A percentile compares a stretch with the other conserved stretches of the same genome.
These are phyloP conservation scores for Osmoderma eremita DNA, from an alignment of 2,888 invertebrate genomes.

Conservation along the genomic window DNA sequence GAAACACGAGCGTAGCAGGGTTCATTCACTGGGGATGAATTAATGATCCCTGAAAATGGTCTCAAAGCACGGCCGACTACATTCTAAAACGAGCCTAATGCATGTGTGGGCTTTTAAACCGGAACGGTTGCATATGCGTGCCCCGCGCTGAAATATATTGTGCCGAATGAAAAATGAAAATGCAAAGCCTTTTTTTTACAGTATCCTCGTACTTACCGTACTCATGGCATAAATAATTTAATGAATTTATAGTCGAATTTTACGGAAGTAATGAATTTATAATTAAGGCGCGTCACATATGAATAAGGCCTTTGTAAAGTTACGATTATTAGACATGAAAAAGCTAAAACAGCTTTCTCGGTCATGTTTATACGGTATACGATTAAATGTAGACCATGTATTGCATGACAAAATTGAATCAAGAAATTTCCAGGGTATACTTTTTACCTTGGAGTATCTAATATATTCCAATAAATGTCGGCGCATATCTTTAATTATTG, in stretches of 20 bases:
- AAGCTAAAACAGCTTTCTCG: not conserved
- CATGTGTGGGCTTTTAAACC: conserved; percentile 25
- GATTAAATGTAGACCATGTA: conserved; percentile 1
- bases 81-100: conserved; percentile 33
- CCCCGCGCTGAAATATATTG: not conserved
- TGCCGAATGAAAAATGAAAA: conserved; percentile 11
- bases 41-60: conserved; percentile 37
- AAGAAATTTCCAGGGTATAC: not conserved
- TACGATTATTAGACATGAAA: conserved; percentile 1
- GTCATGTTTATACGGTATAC: not conserved
- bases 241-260: conserved; percentile 23
- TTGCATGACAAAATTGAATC: conserved; percentile 11
- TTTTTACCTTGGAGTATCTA: not conserved
- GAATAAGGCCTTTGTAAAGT: not conserved
- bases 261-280: conserved; percentile 8
- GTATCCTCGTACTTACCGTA: too few relatives aligned
- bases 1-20: conserved; percentile 20
- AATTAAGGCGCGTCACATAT: conserved; percentile 12
- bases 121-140: conserved; percentile 12
- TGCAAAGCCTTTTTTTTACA: conserved; percentile 1
- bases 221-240: conserved; percentile 6
- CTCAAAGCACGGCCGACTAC: conserved; percentile 30
- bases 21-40: conserved; percentile 31
- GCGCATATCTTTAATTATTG: conserved; percentile 6
- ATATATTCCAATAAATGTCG: conserved; percentile 20